Conservation (phyloP, 2,113 vertebrate species). For the Eurypyga helias region DNA sequence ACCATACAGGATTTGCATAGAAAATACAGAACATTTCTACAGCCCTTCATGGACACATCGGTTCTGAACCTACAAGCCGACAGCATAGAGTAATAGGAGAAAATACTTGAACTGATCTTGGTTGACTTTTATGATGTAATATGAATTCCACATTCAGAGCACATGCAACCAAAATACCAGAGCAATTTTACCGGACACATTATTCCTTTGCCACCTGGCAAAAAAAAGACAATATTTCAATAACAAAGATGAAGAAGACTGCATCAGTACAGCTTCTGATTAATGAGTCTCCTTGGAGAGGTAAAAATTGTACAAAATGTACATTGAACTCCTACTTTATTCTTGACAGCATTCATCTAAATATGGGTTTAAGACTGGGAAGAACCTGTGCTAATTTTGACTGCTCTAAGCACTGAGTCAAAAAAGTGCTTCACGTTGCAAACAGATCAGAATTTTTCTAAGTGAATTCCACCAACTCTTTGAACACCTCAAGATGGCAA, state of each 20-base stretch:
- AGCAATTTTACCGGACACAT: not conserved
- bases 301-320: not conserved
- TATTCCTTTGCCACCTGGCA: not conserved
- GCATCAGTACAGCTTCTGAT: not conserved
- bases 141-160: not conserved
- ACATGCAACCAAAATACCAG: not conserved
- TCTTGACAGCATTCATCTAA: not conserved
- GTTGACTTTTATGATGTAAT: not conserved
- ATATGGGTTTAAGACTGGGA: not conserved
- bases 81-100: not conserved
- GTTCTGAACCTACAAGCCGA: not conserved
- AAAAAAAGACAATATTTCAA: not conserved
- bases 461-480: not conserved
- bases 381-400: not conserved
- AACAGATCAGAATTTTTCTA: not conserved
- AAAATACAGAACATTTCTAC: not conserved
- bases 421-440: not conserved
- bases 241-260: not conserved
- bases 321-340: not conserved
- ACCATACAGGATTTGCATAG: not conserved
- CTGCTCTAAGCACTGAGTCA: not conserved
- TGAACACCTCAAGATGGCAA: not conserved
- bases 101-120: not conserved
- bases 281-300: not conserved
- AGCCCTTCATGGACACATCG: not conserved